These are phyloP conservation scores for Cecidostiba fungosa DNA, from an alignment of 2,888 invertebrate species.

Conservation along the genomic window DNA sequence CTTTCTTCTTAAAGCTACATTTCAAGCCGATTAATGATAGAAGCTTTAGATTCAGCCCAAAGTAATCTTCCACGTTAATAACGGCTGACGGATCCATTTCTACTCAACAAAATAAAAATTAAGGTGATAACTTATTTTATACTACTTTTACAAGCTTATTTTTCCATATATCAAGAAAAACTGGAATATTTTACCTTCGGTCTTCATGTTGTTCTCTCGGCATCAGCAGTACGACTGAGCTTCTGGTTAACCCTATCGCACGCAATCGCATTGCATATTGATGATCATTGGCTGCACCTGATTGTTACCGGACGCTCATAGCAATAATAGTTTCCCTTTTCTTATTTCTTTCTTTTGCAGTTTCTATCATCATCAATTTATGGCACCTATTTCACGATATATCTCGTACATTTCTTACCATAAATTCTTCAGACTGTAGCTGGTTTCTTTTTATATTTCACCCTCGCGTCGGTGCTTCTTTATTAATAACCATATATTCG, in stretches of 20 bases:
- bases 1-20: neutral
- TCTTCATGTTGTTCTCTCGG: neutral
- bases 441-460: too few species aligned
- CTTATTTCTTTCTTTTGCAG: too few species aligned
- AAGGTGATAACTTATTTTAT: too few species aligned
- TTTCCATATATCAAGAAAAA: too few species aligned
- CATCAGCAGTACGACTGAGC: neutral
- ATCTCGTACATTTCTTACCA: too few species aligned
- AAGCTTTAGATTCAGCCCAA: constrained; percentile 20
- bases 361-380: too few species aligned
- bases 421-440: too few species aligned
- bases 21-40: neutral
- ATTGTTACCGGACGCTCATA: neutral
- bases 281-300: neutral
- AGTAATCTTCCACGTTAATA: neutral
- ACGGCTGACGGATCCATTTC: neutral
- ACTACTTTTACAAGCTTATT: too few species aligned
- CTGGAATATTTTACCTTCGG: neutral
- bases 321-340: too few species aligned
- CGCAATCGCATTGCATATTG: neutral
- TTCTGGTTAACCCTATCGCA: neutral
- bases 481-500: too few species aligned
- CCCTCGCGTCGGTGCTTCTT: too few species aligned
- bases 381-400: too few species aligned
- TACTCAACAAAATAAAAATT: neutral